These are phyloP conservation scores for Oedothorax gibbosus DNA, from an alignment of 1,140 invertebrate species.

Conservation along the genomic window DNA sequence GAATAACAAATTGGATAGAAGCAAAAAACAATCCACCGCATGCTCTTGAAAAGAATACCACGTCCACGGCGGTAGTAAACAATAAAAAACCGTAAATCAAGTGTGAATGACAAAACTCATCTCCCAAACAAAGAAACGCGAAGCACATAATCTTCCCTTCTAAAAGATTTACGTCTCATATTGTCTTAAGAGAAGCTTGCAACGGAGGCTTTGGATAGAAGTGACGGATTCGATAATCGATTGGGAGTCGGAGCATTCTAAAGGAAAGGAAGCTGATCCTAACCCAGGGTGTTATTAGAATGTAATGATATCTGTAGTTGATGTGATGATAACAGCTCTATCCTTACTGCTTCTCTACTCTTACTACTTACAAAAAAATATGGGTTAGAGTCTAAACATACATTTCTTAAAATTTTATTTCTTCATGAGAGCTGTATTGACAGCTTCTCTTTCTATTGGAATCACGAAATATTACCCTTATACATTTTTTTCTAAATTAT, in stretches of 20 bases:
- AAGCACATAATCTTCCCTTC: conserved; percentile 12
- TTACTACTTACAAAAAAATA: too few relatives aligned
- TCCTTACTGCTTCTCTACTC: too few relatives aligned
- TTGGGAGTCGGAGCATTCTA: conserved; percentile 6
- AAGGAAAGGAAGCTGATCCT: neutral
- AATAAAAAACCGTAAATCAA: conserved; percentile 51
- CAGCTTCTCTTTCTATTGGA: too few relatives aligned
- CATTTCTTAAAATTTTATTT: too few relatives aligned
- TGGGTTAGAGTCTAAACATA: too few relatives aligned
- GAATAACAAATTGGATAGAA: conserved; percentile 16
- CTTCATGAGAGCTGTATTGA: too few relatives aligned
- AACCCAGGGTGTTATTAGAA: neutral
- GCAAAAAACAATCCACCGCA: conserved; percentile 12
- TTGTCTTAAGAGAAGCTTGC: conserved; percentile 17
- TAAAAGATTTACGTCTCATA: conserved; percentile 43
- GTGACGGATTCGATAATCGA: conserved; percentile 49
- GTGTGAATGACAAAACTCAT: conserved; percentile 39
- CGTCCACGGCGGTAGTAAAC: neutral
- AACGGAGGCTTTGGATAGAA: neutral
- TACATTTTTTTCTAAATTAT: too few relatives aligned
- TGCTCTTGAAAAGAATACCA: conserved; percentile 10
- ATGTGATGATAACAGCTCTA: too few relatives aligned
- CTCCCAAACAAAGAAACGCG: conserved; percentile 17
- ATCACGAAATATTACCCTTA: too few relatives aligned
- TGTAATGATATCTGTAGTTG: too few relatives aligned